These are phyloP conservation scores for Prietella phreatophila DNA, from an alignment of 2,113 vertebrate genomes.

Conservation along the genomic window DNA sequence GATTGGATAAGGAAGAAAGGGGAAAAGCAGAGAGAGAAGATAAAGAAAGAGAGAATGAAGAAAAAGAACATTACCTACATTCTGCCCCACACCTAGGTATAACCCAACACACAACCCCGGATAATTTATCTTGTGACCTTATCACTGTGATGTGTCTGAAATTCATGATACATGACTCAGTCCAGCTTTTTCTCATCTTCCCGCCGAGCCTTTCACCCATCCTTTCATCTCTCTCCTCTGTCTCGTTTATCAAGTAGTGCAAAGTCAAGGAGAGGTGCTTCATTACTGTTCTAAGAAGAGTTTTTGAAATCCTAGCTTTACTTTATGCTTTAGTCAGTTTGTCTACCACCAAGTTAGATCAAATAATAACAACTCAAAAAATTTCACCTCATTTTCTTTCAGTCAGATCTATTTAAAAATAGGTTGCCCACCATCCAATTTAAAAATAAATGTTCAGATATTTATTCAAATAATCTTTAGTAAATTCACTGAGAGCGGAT, in stretches of 20 bases:
- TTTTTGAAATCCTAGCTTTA: neutral
- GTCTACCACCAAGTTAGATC: neutral
- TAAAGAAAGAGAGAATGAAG: neutral
- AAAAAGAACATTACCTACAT: conserved; percentile 1
- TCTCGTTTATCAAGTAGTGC: conserved; percentile 7
- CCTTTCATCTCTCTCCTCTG: conserved; percentile 8
- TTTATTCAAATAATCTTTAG: neutral
- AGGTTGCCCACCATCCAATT: neutral
- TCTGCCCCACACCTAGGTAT: neutral
- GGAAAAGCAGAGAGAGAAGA: neutral
- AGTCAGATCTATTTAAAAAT: neutral
- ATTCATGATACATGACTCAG: conserved; percentile 32
- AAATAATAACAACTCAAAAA: neutral
- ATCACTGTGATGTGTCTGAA: conserved; percentile 19
- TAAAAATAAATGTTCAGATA: neutral
- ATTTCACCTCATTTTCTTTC: neutral
- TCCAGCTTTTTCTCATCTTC: conserved; percentile 19
- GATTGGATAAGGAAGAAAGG: neutral
- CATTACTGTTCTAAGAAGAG: neutral
- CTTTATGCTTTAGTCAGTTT: neutral
- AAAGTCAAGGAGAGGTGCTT: conserved; percentile 17
- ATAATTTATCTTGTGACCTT: conserved; percentile 36
- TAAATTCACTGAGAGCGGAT: neutral
- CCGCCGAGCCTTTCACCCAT: conserved; percentile 4
- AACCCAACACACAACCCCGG: neutral